phyloP scores from a whole-genome alignment of 2,888 invertebrate species.

The Drosophila dives region DNA sequence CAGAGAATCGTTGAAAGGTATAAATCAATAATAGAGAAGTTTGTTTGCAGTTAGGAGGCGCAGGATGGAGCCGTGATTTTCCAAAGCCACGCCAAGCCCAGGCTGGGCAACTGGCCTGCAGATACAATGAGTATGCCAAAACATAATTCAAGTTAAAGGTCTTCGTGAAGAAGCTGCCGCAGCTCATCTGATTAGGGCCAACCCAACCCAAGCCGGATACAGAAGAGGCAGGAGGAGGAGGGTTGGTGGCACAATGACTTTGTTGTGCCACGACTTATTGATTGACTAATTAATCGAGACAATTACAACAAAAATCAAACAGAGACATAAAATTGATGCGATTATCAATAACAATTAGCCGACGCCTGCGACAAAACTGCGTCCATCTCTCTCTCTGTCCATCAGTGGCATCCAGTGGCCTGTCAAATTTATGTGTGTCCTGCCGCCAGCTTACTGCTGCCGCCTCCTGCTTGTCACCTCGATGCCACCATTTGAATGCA shows the following conservation, averaged over 20 bases:
- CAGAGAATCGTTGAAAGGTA: slow-evolving; percentile 85
- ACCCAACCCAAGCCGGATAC: neutral
- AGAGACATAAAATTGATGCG: slow-evolving; percentile 63
- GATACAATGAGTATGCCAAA: slow-evolving; percentile 78
- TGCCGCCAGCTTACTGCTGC: slow-evolving; percentile 6
- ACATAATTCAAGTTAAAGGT: slow-evolving; percentile 76
- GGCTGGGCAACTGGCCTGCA: slow-evolving; percentile 41
- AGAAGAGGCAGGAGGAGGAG: neutral
- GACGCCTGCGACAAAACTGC: slow-evolving; percentile 56
- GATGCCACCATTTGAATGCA: slow-evolving; percentile 70
- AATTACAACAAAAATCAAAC: slow-evolving; percentile 37
- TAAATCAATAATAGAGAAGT: slow-evolving; percentile 84
- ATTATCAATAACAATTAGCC: slow-evolving; percentile 82
- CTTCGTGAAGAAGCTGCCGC: slow-evolving; percentile 67
- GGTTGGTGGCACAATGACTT: neutral
- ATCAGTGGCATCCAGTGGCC: slow-evolving; percentile 41
- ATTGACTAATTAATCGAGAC: slow-evolving; percentile 75
- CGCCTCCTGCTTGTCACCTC: slow-evolving; percentile 10
- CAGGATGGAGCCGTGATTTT: slow-evolving; percentile 72
- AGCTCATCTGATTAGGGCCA: slow-evolving; percentile 66
- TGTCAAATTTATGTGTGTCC: slow-evolving; percentile 64
- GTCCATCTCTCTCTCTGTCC: slow-evolving; percentile 21
- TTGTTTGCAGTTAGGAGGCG: slow-evolving; percentile 74
- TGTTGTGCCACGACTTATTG: slow-evolving; percentile 45
- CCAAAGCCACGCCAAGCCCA: slow-evolving; percentile 12